Conservation (phyloP, 37 sponge, comb jelly and placozoan genomes). For the Hormiphora californensis region DNA sequence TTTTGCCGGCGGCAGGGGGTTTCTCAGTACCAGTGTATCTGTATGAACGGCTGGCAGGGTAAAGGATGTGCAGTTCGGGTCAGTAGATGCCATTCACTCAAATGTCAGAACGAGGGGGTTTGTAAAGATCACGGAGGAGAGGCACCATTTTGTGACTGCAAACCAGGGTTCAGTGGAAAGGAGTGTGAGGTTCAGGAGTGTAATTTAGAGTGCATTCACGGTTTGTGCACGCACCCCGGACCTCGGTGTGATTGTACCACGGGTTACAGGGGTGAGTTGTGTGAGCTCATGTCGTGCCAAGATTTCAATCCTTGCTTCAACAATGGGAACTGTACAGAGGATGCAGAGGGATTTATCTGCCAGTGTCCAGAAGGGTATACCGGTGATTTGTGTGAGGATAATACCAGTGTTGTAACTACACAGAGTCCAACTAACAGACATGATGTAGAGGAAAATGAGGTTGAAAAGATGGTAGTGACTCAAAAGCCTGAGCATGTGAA, state of each 20-base stretch:
- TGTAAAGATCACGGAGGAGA: neutral
- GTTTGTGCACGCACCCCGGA: too few species aligned
- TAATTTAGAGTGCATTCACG: too few species aligned
- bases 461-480: too few species aligned
- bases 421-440: too few species aligned
- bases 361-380: neutral
- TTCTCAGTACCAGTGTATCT: neutral
- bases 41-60: neutral
- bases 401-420: neutral
- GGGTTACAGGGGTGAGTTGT: neutral
- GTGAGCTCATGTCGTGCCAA: neutral
- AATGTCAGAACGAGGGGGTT: neutral
- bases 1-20: neutral
- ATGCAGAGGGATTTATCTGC: neutral
- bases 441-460: too few species aligned
- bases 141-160: constrained; percentile 1
- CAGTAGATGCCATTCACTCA: neutral
- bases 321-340: neutral
- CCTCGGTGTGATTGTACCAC: neutral
- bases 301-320: neutral
- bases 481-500: too few species aligned
- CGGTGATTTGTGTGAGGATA: neutral
- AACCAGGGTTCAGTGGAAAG: neutral
- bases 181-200: too few species aligned
- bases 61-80: neutral